Base-by-base conservation (phyloP, 2,888 invertebrate species). In the Ichneumon xanthorius region DNA sequence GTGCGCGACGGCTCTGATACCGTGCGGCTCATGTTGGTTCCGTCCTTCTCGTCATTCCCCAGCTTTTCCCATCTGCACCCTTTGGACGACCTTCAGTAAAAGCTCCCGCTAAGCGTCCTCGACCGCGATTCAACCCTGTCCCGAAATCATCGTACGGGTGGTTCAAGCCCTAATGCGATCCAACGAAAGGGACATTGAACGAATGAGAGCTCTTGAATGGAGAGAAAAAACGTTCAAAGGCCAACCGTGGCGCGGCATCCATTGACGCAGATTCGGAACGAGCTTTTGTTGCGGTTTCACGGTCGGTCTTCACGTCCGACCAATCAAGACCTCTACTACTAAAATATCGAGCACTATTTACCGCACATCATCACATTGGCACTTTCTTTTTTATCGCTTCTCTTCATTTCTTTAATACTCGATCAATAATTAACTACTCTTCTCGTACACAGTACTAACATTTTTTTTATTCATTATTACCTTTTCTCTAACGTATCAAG, bases 121-220 rank as follows among this genome's bases (percentile, higher is more conserved):
- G 77, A 58, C 72, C 80, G 72, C 80, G 80, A 77, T 77, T 84
- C 50, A 72, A 58, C 80, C 63, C 40, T 58, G 77, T 80, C 50
- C 72, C 71, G 33, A 68, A 84, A 84, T 80, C 80, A n/a, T 55
- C 19, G 22, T 48, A 48, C 45, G 45, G 45, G 16, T 48, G 45
- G 16, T 48, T 48, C 45, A 4, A 9, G 26, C 58, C 5, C 14
- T 14, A 58, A 58, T 11, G 58, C 58, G 4, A 14, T 1, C 26
- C 4, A 11, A 26, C 58, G 58, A 58, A 58, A 58, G 58, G 26
- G 22, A 22, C 22, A 26, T 58, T 22, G 58, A 58, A 14, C 58
- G 26, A 26, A 26, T 58, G 58, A 58, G 26, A 58, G 58, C 58
- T 58, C 26, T 58, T 58, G 58, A 58, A 58, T 26, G 14, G 26